phyloP scores from a whole-genome alignment of 2,797 vertebrate species.

The Pachyuromys duprasi region DNA sequence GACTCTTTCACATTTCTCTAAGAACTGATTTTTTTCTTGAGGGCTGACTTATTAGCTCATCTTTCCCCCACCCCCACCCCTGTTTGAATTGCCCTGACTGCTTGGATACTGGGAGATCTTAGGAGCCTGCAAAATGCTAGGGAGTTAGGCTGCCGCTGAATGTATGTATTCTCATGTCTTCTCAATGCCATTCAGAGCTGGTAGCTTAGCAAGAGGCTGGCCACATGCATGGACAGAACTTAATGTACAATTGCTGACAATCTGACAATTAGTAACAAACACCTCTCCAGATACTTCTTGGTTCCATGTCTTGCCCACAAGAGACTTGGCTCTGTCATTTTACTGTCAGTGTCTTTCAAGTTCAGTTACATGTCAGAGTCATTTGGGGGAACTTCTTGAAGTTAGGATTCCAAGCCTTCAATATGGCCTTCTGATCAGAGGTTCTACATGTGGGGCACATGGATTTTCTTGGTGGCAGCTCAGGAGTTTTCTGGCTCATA shows the following conservation, averaged over 20 bases:
- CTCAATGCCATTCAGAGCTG: neutral
- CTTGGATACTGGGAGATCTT: neutral
- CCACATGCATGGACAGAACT: neutral
- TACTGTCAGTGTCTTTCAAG: conserved; percentile 36
- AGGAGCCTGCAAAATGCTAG: neutral
- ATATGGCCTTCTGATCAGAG: neutral
- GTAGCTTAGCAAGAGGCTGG: neutral
- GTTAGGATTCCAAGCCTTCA: neutral
- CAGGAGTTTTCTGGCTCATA: neutral
- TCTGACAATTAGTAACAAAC: neutral
- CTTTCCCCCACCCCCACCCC: neutral
- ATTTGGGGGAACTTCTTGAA: neutral
- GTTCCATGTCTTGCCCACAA: neutral
- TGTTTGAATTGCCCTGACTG: neutral
- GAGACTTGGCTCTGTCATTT: conserved; percentile 11
- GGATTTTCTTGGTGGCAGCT: neutral
- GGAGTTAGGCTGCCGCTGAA: neutral
- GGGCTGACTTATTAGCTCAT: neutral
- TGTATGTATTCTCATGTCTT: neutral
- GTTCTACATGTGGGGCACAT: neutral
- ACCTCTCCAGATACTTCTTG: conserved; percentile 1
- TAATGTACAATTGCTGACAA: neutral
- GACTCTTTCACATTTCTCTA: neutral
- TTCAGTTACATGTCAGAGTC: neutral
- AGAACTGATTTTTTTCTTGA: neutral